Percentiles rank a stretch among this genome's conserved stretches.
phyloP scores from a whole-genome alignment of 2,113 vertebrate genomes.

The Pluvialis apricaria region DNA sequence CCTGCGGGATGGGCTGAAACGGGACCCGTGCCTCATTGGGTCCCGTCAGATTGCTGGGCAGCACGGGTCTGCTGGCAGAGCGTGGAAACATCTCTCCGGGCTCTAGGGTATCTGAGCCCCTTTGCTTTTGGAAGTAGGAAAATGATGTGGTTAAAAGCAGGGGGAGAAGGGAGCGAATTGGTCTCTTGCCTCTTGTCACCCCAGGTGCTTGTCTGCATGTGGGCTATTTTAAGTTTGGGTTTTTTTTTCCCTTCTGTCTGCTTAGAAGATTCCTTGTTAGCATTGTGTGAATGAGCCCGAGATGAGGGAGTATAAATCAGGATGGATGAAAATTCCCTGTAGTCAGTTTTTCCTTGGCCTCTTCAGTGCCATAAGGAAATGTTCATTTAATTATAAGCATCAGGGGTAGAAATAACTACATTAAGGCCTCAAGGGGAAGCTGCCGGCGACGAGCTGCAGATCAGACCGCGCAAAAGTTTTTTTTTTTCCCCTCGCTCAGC shows the following conservation, averaged over 20 bases:
- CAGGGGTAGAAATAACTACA: constrained; percentile 56
- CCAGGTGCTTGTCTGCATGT: background rate
- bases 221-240: background rate
- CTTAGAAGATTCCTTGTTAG: constrained; percentile 25
- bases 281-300: background rate
- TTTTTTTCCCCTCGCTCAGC: background rate
- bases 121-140: constrained; percentile 2
- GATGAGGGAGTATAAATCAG: constrained; percentile 37
- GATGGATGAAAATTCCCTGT: constrained; percentile 50
- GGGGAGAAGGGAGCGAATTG: background rate
- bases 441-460: background rate
- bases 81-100: background rate
- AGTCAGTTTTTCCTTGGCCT: constrained; percentile 47
- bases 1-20: background rate
- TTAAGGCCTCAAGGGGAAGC: constrained; percentile 55
- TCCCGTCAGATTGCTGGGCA: background rate
- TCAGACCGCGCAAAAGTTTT: constrained; percentile 4
- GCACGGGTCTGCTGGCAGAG: background rate
- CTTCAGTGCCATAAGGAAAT: constrained; percentile 48
- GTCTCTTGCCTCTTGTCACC: background rate
- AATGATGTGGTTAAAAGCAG: background rate
- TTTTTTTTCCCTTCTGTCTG: background rate
- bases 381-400: constrained; percentile 62
- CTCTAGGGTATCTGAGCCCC: background rate
- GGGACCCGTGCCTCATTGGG: background rate